Percentiles rank a stretch among this genome's conserved stretches.
Conservation (phyloP, 2,888 invertebrate genomes). For the Platerodrilus igneus region DNA sequence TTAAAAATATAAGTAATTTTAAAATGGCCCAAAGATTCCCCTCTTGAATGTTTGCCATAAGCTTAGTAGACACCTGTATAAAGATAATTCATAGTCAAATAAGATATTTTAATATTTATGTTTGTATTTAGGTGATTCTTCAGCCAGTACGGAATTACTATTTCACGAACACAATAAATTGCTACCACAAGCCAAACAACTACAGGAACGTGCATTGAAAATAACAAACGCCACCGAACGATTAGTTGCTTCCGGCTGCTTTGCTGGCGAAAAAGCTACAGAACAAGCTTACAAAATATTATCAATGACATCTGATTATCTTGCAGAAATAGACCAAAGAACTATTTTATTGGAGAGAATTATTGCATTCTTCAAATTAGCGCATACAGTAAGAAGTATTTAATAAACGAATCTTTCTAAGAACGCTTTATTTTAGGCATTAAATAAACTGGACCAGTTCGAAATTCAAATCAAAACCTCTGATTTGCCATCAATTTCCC, state of each 20-base stretch:
- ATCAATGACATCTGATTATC: slow-evolving; percentile 63
- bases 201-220: slow-evolving; percentile 71
- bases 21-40: no score
- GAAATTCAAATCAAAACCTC: slow-evolving; percentile 66
- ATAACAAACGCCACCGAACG: slow-evolving; percentile 75
- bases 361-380: slow-evolving; percentile 65
- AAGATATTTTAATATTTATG: no score
- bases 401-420: neutral
- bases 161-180: slow-evolving; percentile 65
- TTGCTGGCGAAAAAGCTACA: slow-evolving; percentile 64
- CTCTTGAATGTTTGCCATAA: no score
- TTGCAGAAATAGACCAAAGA: slow-evolving; percentile 65
- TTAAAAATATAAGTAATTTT: no score
- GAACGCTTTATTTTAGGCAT: slow-evolving; percentile 50
- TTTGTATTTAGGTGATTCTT: slow-evolving; percentile 71
- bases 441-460: slow-evolving; percentile 67
- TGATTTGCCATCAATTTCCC: slow-evolving; percentile 60
- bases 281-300: slow-evolving; percentile 63
- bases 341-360: slow-evolving; percentile 63
- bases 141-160: slow-evolving; percentile 61
- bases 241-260: slow-evolving; percentile 64
- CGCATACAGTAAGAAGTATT: slow-evolving; percentile 58
- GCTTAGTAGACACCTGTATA: no score
- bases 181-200: slow-evolving; percentile 64
- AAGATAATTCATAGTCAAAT: no score